Base-by-base conservation (phyloP, 2,888 invertebrate species). In the Agrotis segetum region DNA sequence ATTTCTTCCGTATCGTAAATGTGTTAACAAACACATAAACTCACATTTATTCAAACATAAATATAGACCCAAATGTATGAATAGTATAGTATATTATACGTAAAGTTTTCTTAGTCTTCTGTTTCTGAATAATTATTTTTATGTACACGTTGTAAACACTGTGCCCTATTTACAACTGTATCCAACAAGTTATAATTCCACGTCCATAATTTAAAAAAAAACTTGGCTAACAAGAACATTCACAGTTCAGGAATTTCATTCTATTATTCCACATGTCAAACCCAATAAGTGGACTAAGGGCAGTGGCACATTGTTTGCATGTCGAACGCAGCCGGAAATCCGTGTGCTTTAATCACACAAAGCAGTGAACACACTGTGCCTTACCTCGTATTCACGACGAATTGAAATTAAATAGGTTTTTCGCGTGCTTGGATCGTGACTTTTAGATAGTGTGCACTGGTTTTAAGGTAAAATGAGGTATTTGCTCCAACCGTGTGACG, bases 281-380 rank as follows among this genome's bases (percentile, higher is more conserved):
- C 47, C 24, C 61, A 56, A 64, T 67, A 13, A 34, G 0, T 55
- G 14, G 19, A n/a, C 21, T 50, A 29, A n/a, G 55, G 55, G 14
- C 11, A 46, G 55, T 52, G 13, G 24, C 47, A 71, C 59, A 67
- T 67, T 86, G 83, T 87, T 86, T 86, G 85, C 85, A 85, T 83
- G 82, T 87, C 83, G 85, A 88, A 88, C 80, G 85, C 81, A 77
- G 74, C 44, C 69, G 62, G 67, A 78, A 81, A 82, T 80, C 78
- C 74, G 66, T 69, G 78, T 77, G 74, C 85, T 87, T 88, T 87
- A 85, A 88, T 87, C 83, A 82, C 78, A 81, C 72, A 61, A 70
- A 66, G 71, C 67, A 1, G 60, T 67, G 74, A 82, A 74, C 73
- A 74, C 73, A 75, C 70, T 80, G 74, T 78, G 44, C 50, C 66